These are phyloP conservation scores for Pseudachorutes palmiensis DNA, from an alignment of 1,140 invertebrate species.

Conservation along the genomic window DNA sequence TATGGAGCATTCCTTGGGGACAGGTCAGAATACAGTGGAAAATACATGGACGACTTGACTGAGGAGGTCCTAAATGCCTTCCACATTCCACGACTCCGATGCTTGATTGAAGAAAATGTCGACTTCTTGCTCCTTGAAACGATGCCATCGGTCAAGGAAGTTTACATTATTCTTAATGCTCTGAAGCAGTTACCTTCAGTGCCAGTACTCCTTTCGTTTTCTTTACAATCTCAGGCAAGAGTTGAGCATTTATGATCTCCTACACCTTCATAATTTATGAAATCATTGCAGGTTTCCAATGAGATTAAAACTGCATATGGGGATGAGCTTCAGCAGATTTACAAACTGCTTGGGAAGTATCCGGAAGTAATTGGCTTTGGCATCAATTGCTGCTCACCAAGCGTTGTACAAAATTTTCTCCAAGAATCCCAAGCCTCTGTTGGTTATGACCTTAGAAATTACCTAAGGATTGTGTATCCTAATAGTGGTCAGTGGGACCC, in stretches of 20 bases:
- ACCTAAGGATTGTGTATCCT: slow-evolving; percentile 61
- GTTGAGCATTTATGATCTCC: background rate
- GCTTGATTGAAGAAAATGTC: slow-evolving; percentile 64
- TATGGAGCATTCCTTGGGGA: slow-evolving; percentile 80
- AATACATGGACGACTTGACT: slow-evolving; percentile 61
- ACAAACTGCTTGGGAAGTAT: slow-evolving; percentile 49
- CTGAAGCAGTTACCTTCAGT: slow-evolving; percentile 56
- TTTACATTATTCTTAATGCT: slow-evolving; percentile 65
- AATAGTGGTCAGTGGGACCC: slow-evolving; percentile 55
- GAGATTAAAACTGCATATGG: slow-evolving; percentile 47
- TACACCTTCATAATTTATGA: background rate
- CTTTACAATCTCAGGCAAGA: slow-evolving; percentile 36
- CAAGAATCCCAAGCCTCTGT: slow-evolving; percentile 44
- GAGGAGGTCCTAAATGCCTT: slow-evolving; percentile 62
- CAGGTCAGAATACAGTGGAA: slow-evolving; percentile 80
- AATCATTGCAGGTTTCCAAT: slow-evolving; percentile 38
- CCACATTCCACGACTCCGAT: slow-evolving; percentile 67
- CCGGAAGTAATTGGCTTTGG: slow-evolving; percentile 69
- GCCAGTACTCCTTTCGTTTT: slow-evolving; percentile 77
- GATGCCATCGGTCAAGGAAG: slow-evolving; percentile 73
- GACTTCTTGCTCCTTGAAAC: slow-evolving; percentile 82
- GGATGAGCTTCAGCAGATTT: slow-evolving; percentile 58
- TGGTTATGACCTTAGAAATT: slow-evolving; percentile 24
- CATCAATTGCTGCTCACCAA: slow-evolving; percentile 71
- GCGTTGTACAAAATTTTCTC: slow-evolving; percentile 51